These are phyloP conservation scores for Zaprionus africanus DNA, from an alignment of 1,140 invertebrate species.

Conservation along the genomic window DNA sequence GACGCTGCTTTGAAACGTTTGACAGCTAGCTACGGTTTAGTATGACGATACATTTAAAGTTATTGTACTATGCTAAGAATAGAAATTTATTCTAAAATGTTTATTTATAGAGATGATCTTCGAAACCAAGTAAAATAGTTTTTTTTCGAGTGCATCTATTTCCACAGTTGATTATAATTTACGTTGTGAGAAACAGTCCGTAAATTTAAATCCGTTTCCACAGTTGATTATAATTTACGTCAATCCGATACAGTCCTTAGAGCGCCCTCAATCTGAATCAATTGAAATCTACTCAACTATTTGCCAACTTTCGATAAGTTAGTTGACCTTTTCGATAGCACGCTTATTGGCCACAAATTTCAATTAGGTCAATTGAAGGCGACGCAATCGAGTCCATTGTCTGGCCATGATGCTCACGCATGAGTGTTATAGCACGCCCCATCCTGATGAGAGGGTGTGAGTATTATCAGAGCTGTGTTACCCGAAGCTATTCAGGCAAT, in stretches of 20 bases:
- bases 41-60: not conserved
- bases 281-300: not conserved
- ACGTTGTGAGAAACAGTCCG: not conserved
- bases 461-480: not conserved
- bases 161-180: not conserved
- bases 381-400: constrained; percentile 3
- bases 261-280: not conserved
- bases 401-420: constrained; percentile 6
- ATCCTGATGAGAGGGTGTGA: constrained; percentile 5
- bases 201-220: not conserved
- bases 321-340: constrained; percentile 1
- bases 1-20: not conserved
- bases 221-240: not conserved
- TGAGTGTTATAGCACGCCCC: constrained; percentile 9
- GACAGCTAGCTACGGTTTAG: not conserved
- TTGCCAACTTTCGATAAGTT: not conserved
- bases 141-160: no score
- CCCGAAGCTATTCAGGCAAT: constrained; percentile 9
- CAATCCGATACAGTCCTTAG: not conserved
- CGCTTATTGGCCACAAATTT: constrained; percentile 14
- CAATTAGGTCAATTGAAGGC: constrained; percentile 22
- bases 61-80: not conserved
- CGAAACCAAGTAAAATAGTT: no score
- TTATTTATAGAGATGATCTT: no score
- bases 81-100: no score